Evolutionary conservation across 1,140 invertebrate genomes (phyloP).

Genomic region (Heliconius hermathena): DNA sequence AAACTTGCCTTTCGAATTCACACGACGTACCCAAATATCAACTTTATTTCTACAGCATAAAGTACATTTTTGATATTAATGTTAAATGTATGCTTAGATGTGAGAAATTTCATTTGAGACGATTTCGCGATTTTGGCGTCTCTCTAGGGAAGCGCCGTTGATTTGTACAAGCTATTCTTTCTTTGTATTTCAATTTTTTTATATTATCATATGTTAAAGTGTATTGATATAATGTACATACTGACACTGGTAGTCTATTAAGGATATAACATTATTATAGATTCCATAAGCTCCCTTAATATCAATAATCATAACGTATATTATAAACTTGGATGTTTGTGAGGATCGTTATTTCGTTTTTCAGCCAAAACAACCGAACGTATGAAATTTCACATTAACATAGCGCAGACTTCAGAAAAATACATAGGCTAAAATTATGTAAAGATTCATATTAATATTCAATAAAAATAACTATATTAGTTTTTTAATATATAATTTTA

Average conservation of each 20-base stretch:
- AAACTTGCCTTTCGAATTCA: constrained; percentile 49
- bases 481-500: too few relatives aligned
- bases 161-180: constrained; percentile 65
- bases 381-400: too few relatives aligned
- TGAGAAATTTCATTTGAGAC: constrained; percentile 76
- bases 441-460: too few relatives aligned
- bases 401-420: too few relatives aligned
- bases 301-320: not conserved
- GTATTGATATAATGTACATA: not conserved
- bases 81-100: constrained; percentile 51
- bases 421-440: too few relatives aligned
- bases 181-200: constrained; percentile 38
- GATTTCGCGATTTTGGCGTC: constrained; percentile 68
- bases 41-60: constrained; percentile 36
- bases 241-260: not conserved
- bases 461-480: too few relatives aligned
- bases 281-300: too few relatives aligned
- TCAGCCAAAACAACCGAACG: too few relatives aligned
- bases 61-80: constrained; percentile 28
- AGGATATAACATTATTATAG: not conserved
- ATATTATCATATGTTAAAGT: constrained; percentile 18
- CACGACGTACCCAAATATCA: constrained; percentile 14
- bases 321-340: too few relatives aligned
- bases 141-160: constrained; percentile 59
- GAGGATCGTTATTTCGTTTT: too few relatives aligned